A percentile compares a stretch with the other conserved stretches of the same genome.
Evolutionary conservation across 2,797 vertebrate species (phyloP).

Genomic region (Leucoraja ocellata): DNA sequence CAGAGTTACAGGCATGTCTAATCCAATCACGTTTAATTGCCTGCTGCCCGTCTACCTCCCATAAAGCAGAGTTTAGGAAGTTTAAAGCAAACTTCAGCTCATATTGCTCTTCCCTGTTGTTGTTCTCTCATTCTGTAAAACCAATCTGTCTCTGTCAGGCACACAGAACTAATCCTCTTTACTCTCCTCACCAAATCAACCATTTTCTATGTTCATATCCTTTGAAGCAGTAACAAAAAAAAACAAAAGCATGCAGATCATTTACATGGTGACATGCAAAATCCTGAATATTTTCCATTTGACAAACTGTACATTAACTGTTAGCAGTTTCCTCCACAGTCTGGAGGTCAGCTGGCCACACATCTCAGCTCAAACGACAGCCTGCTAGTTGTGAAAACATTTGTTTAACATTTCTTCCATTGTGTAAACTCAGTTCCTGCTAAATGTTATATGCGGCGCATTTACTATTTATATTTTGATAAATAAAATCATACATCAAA

Average conservation of each 20-base stretch:
- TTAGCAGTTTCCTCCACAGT: not conserved
- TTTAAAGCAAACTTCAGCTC: slow-evolving; percentile 53
- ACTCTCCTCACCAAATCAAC: slow-evolving; percentile 62
- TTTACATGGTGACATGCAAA: slow-evolving; percentile 34
- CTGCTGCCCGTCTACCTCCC: slow-evolving; percentile 65
- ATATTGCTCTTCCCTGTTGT: slow-evolving; percentile 52
- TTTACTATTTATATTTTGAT: not conserved
- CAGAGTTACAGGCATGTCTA: slow-evolving; percentile 67
- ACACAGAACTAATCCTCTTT: slow-evolving; percentile 66
- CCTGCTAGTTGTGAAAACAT: slow-evolving; percentile 5
- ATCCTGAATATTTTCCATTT: slow-evolving; percentile 27
- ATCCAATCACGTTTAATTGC: slow-evolving; percentile 65
- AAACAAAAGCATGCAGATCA: slow-evolving; percentile 34
- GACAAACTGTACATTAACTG: slow-evolving; percentile 15
- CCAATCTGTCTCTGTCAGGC: slow-evolving; percentile 51
- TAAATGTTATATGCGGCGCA: no score
- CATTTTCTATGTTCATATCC: slow-evolving; percentile 57
- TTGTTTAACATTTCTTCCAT: slow-evolving; percentile 4
- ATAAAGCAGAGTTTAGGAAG: slow-evolving; percentile 59
- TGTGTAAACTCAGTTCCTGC: not conserved
- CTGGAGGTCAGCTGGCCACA: not conserved
- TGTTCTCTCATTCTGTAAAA: slow-evolving; percentile 53
- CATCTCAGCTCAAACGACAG: not conserved
- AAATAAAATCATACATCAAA: not conserved
- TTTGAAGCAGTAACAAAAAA: slow-evolving; percentile 33